phyloP scores from a whole-genome alignment of 2,113 vertebrate species.

The Rhinolophus ferrumequinum region DNA sequence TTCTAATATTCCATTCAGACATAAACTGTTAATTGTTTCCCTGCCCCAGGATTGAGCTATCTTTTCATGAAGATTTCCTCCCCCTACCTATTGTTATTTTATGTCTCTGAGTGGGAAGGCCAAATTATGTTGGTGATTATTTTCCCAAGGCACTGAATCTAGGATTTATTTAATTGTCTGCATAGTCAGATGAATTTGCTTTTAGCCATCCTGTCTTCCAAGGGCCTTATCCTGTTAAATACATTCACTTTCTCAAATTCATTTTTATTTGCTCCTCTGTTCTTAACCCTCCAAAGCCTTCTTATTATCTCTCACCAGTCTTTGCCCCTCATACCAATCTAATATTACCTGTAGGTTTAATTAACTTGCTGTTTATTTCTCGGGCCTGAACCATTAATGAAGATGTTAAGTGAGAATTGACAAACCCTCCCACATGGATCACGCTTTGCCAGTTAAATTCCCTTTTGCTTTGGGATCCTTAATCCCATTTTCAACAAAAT shows the following conservation, averaged over 20 bases:
- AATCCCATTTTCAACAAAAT: conserved; percentile 3
- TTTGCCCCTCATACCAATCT: conserved; percentile 16
- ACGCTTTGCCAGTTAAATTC: conserved; percentile 33
- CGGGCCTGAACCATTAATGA: conserved; percentile 49
- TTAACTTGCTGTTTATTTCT: conserved; percentile 74
- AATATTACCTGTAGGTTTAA: conserved; percentile 69
- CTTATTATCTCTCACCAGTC: conserved; percentile 27
- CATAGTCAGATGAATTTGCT: conserved; percentile 60
- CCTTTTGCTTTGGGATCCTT: conserved; percentile 1
- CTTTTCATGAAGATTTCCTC: neutral
- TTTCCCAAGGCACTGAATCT: conserved; percentile 23
- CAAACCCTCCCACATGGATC: conserved; percentile 17
- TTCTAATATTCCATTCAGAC: neutral
- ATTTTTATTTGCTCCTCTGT: conserved; percentile 41
- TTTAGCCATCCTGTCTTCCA: conserved; percentile 36
- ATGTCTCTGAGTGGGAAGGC: neutral
- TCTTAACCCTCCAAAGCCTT: conserved; percentile 42
- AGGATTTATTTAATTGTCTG: conserved; percentile 57
- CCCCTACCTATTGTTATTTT: neutral
- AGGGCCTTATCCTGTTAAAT: conserved; percentile 54
- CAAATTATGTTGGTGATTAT: conserved; percentile 36
- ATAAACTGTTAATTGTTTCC: neutral
- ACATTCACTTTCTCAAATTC: conserved; percentile 25
- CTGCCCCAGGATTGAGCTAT: neutral
- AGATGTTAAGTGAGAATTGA: conserved; percentile 50